A percentile compares a stretch with the other conserved stretches of the same genome.
Evolutionary conservation across 2,113 vertebrate species (phyloP).

Genomic region (Paramormyrops kingsleyae): DNA sequence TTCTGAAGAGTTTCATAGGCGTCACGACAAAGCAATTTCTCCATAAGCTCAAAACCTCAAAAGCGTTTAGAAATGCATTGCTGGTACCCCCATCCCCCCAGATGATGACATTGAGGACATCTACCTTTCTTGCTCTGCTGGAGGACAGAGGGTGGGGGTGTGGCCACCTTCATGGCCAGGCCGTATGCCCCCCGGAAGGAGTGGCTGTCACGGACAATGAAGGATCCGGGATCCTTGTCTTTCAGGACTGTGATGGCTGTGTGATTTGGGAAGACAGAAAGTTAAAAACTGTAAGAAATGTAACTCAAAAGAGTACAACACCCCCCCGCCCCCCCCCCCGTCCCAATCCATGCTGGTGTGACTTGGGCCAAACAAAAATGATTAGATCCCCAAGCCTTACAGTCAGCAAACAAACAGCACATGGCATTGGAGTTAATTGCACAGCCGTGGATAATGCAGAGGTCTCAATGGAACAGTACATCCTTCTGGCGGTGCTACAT

Average conservation of each 20-base stretch:
- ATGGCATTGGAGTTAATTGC: not conserved
- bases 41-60: not conserved
- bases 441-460: not conserved
- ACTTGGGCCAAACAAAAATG: not conserved
- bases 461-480: not conserved
- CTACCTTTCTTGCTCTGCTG: conserved; percentile 85
- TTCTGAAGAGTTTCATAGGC: not conserved
- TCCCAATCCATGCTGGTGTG: not conserved
- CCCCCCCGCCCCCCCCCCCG: not conserved
- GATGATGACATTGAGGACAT: not conserved
- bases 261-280: conserved; percentile 23
- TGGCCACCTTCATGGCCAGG: conserved; percentile 90
- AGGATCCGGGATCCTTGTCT: conserved; percentile 85
- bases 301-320: not conserved
- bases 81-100: not conserved
- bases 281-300: conserved; percentile 12
- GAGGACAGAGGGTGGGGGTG: conserved; percentile 77
- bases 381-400: not conserved
- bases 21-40: not conserved
- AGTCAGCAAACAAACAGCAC: not conserved
- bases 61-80: not conserved
- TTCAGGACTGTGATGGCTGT: conserved; percentile 83
- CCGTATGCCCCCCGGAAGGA: conserved; percentile 92
- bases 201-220: conserved; percentile 90
- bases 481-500: not conserved